phyloP scores from a whole-genome alignment of 2,888 invertebrate genomes.

The Hypercompe scribonia region DNA sequence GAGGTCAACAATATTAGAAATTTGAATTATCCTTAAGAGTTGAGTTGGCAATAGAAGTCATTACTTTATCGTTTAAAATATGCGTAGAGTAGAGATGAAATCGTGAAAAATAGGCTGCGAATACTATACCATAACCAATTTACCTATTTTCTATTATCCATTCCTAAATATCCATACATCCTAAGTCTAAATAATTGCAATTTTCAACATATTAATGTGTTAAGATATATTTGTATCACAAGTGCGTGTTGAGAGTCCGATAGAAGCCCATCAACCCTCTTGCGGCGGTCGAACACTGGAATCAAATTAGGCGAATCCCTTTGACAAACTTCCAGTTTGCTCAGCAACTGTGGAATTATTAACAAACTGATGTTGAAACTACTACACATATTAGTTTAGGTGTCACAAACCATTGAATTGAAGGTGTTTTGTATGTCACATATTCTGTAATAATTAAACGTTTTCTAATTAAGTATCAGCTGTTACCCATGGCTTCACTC shows the following conservation, averaged over 20 bases:
- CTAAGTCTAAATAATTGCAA: neutral
- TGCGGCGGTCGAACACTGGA: constrained; percentile 69
- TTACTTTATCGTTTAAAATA: neutral
- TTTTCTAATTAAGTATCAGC: neutral
- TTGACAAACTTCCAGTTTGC: constrained; percentile 70
- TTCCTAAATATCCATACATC: neutral
- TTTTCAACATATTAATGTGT: neutral
- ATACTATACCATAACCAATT: too few species aligned
- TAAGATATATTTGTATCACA: constrained; percentile 16
- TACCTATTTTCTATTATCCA: neutral
- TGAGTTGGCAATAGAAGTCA: too few species aligned
- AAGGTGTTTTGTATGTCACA: constrained; percentile 3
- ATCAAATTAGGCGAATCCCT: constrained; percentile 76
- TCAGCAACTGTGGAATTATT: constrained; percentile 65
- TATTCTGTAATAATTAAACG: neutral
- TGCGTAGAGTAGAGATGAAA: neutral
- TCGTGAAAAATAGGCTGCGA: too few species aligned
- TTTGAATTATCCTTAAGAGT: too few species aligned
- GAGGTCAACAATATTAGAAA: too few species aligned
- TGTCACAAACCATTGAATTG: constrained; percentile 33
- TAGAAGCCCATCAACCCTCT: constrained; percentile 53
- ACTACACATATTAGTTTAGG: constrained; percentile 43
- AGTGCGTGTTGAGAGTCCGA: constrained; percentile 62
- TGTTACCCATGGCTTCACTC: too few species aligned
- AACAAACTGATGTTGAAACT: constrained; percentile 48